phyloP scores from a whole-genome alignment of 2,113 vertebrate genomes.

The Eonycteris spelaea region DNA sequence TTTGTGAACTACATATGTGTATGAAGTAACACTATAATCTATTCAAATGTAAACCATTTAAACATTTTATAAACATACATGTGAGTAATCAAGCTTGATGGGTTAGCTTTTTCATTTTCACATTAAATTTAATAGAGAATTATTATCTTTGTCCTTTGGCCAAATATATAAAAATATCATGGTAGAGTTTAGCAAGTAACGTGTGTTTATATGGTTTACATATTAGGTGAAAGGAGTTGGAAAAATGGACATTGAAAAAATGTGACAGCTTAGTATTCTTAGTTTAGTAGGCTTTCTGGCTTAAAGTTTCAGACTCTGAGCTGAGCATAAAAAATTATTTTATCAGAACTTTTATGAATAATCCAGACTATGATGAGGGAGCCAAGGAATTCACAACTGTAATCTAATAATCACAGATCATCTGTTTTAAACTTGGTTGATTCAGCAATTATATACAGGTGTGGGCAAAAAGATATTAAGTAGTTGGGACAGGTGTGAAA shows the following conservation, averaged over 20 bases:
- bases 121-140: not conserved
- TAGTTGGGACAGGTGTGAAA: not conserved
- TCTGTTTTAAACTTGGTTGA: not conserved
- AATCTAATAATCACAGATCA: not conserved
- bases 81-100: not conserved
- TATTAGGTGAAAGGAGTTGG: not conserved
- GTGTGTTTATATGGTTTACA: not conserved
- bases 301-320: not conserved
- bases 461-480: not conserved
- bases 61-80: too few relatives aligned
- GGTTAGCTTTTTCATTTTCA: not conserved
- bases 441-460: not conserved
- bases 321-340: not conserved
- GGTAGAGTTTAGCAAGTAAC: not conserved
- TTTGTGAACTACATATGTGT: too few relatives aligned
- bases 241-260: not conserved
- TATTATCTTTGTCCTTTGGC: not conserved
- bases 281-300: not conserved
- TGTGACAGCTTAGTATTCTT: not conserved
- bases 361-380: not conserved
- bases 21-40: too few relatives aligned
- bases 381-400: not conserved
- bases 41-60: too few relatives aligned
- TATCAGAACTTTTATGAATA: not conserved
- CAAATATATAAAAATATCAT: not conserved